phyloP scores from a whole-genome alignment of 2,888 invertebrate species.

The Eretmocerus hayati region DNA sequence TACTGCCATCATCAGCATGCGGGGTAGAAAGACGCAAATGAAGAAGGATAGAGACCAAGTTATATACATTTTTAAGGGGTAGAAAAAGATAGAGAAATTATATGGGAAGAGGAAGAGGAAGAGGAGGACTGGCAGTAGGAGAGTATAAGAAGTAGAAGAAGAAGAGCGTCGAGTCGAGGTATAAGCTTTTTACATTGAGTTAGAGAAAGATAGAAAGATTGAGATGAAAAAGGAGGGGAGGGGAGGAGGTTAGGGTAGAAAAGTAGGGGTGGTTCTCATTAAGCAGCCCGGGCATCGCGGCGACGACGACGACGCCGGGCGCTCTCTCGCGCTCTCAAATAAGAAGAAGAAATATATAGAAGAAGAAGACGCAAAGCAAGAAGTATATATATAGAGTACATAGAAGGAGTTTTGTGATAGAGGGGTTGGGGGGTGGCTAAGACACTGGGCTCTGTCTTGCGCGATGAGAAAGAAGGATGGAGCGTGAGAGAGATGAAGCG shows the following conservation, averaged over 20 bases:
- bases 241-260: background rate
- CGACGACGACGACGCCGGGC: constrained; percentile 12
- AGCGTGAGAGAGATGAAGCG: constrained; percentile 13
- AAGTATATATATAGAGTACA: constrained; percentile 36
- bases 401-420: constrained; percentile 28
- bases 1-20: too few relatives aligned
- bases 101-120: constrained; percentile 2
- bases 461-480: constrained; percentile 12
- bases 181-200: too few relatives aligned
- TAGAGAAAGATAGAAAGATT: too few relatives aligned
- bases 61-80: too few relatives aligned
- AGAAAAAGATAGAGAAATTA: background rate
- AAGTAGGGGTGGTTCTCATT: constrained; percentile 44
- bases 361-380: constrained; percentile 33
- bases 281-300: constrained; percentile 45
- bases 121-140: background rate
- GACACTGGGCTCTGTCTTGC: background rate
- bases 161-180: too few relatives aligned
- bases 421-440: constrained; percentile 10
- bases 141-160: constrained; percentile 12
- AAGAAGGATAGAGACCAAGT: constrained; percentile 22
- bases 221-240: too few relatives aligned
- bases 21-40: constrained; percentile 21
- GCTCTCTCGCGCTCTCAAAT: constrained; percentile 38
- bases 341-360: constrained; percentile 44